phyloP scores from a whole-genome alignment of 2,797 vertebrate species.

The Apodemus agrarius region DNA sequence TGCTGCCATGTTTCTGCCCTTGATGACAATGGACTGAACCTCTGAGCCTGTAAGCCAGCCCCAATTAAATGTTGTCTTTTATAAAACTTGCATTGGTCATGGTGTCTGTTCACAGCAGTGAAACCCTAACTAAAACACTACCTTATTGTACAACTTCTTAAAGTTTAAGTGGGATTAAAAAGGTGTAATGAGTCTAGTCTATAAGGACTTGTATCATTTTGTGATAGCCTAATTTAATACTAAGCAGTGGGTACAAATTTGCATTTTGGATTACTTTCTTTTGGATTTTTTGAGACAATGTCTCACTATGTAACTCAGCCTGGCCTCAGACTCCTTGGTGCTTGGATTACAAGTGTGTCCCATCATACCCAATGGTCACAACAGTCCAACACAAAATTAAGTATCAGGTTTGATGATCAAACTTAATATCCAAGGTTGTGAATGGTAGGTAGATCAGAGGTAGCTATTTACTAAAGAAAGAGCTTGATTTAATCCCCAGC shows the following conservation, averaged over 20 bases:
- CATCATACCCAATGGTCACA: background rate
- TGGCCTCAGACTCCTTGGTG: background rate
- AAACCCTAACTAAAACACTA: too few relatives aligned
- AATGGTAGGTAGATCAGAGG: background rate
- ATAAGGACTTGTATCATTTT: background rate
- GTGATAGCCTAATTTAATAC: background rate
- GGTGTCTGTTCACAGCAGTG: too few relatives aligned
- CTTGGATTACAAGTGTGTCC: background rate
- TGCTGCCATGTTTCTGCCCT: too few relatives aligned
- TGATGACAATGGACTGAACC: too few relatives aligned
- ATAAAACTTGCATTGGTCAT: too few relatives aligned
- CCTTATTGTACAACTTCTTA: conserved; percentile 6
- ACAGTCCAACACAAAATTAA: conserved; percentile 5
- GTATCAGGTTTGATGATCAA: background rate
- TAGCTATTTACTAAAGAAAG: background rate
- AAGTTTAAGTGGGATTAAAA: background rate
- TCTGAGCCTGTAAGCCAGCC: too few relatives aligned
- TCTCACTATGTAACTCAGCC: background rate
- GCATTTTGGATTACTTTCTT: background rate
- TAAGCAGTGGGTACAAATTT: background rate
- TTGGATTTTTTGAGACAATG: background rate
- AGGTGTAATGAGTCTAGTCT: background rate
- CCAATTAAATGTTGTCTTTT: too few relatives aligned
- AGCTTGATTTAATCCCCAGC: background rate
- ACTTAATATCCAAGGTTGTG: background rate